Base-by-base conservation (phyloP, 2,888 invertebrate species). In the Nomada fabriciana region DNA sequence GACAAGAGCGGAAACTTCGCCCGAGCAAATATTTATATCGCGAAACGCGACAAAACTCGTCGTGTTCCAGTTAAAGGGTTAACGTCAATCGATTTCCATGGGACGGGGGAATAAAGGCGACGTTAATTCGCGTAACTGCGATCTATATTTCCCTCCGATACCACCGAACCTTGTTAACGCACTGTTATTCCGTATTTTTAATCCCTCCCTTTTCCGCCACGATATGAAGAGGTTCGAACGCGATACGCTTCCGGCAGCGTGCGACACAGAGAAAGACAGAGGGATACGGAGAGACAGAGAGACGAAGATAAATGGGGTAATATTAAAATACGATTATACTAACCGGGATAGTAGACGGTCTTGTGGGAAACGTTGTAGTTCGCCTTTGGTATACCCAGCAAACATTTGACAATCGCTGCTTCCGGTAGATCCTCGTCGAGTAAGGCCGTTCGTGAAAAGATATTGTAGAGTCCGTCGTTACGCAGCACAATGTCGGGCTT, bases 301-400 rank as follows among this genome's bases (percentile, higher is more conserved):
- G 50, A 75, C 43, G 13, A 64, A 82, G 60, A 82, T 69, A 77
- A 60, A 70, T 73, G 25, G 59, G 57, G 72, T 13, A 78, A 78
- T 68, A 61, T 70, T 69, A 69, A 76, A 82, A 80, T 57, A 79
- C 63, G 64, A 64, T 55, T 57, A 78, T 53, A 89, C 92, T 94
- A 76, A 93, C 93, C 93, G 50, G 91, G 89, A 76, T 92, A 92
- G 89, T 93, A 91, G 77, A 91, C 89, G 72, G 91, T 84, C 78
- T 91, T 90, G 80, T 87, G 91, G 29, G 93, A 91, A 81, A 90
- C 89, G 76, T 87, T 92, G 84, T 93, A 93, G 82, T 90, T 90
- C 25, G 90, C 92, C 67, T 83, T 86, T 23, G 93, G 92, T 86
- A 93, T 93, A 79, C 90, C 89, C 61, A 93, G 91, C 52, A 89